A percentile compares a stretch with the other conserved stretches of the same genome.
phyloP scores from a whole-genome alignment of 92 coral and sea anemone species.

The Parazoanthus darwini region DNA sequence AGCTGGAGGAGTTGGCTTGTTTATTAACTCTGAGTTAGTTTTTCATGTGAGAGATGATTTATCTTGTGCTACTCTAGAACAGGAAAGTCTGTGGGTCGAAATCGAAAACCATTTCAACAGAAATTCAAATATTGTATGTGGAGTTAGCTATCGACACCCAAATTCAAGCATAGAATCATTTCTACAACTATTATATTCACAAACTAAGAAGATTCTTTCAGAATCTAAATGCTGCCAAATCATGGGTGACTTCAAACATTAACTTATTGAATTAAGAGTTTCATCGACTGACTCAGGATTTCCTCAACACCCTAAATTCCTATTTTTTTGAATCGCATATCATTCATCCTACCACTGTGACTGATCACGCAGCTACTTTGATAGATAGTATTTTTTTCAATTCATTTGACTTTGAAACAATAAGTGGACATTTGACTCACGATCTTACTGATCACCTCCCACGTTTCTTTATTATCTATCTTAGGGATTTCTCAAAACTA shows the following conservation, averaged over 20 bases:
- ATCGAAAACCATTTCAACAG: constrained; percentile 5
- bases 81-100: constrained; percentile 7
- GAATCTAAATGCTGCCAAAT: constrained; percentile 36
- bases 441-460: too few species aligned
- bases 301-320: too few species aligned
- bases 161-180: constrained; percentile 33
- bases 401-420: too few species aligned
- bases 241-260: constrained; percentile 50
- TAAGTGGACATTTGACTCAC: too few species aligned
- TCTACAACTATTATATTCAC: constrained; percentile 13
- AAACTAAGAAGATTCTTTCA: constrained; percentile 28
- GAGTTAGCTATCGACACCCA: constrained; percentile 38
- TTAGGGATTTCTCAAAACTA: too few species aligned
- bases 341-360: too few species aligned
- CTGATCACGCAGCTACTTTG: too few species aligned
- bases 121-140: constrained; percentile 3
- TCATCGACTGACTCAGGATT: constrained; percentile 7
- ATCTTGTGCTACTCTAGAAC: background rate
- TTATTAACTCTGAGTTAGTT: background rate
- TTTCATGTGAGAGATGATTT: constrained; percentile 12
- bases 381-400: too few species aligned
- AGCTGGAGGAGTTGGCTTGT: constrained; percentile 9
- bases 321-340: too few species aligned
- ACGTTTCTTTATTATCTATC: too few species aligned
- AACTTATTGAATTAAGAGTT: constrained; percentile 45